Evolutionary conservation across 1,140 invertebrate species (phyloP).

Genomic region (Trichonephila clavata): DNA sequence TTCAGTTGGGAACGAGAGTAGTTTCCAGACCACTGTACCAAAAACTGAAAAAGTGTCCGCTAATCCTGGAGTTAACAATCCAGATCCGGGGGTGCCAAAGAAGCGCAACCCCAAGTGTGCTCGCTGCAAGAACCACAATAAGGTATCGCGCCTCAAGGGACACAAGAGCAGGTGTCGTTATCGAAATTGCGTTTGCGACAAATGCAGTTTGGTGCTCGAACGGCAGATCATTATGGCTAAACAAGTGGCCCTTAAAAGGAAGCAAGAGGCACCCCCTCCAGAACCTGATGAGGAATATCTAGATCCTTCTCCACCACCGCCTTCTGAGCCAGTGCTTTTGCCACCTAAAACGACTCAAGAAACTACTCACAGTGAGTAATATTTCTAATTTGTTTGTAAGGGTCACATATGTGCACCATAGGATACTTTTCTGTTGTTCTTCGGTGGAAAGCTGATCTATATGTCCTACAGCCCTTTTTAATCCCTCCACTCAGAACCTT

Average conservation of each 20-base stretch:
- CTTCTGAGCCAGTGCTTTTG: no score
- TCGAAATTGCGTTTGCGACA: constrained; percentile 87
- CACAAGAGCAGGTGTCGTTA: constrained; percentile 6
- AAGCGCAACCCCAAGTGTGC: constrained; percentile 5
- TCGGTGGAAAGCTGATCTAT: no score
- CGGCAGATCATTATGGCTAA: constrained; percentile 89
- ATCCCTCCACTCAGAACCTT: no score
- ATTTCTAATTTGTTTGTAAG: no score
- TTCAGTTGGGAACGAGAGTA: no score
- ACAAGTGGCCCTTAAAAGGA: constrained; percentile 87
- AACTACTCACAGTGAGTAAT: no score
- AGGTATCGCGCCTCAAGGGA: not conserved
- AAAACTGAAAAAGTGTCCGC: no score
- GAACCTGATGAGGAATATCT: not conserved
- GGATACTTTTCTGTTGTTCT: no score
- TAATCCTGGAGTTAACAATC: not conserved
- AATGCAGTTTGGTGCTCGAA: constrained; percentile 90
- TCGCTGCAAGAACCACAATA: constrained; percentile 7
- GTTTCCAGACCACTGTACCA: no score
- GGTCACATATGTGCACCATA: no score
- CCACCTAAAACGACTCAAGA: no score
- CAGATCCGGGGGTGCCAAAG: not conserved
- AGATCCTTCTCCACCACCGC: not conserved
- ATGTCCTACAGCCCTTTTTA: no score
- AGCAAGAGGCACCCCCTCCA: constrained; percentile 82